These are phyloP conservation scores for Drosophila mettleri DNA, from an alignment of 2,888 invertebrate species.

Conservation along the genomic window DNA sequence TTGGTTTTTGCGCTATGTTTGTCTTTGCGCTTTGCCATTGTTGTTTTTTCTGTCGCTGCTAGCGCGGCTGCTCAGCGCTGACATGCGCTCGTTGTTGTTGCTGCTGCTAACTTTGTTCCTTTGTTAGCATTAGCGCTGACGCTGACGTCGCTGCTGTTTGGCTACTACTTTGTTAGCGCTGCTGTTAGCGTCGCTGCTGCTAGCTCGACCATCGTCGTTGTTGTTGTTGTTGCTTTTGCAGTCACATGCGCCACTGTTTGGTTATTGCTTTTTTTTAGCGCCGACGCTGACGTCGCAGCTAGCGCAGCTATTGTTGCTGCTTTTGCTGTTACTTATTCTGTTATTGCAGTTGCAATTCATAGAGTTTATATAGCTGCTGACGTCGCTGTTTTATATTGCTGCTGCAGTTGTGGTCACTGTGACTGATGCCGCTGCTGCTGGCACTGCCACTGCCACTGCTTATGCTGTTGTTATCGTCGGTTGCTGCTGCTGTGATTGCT, in stretches of 20 bases:
- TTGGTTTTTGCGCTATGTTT: constrained; percentile 23
- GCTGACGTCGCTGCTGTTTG: not conserved
- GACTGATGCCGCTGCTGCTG: constrained; percentile 6
- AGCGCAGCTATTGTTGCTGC: constrained; percentile 5
- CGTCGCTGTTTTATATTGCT: constrained; percentile 14
- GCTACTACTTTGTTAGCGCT: not conserved
- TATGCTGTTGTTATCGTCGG: not conserved
- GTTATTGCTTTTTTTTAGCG: constrained; percentile 2
- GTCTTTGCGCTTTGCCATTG: constrained; percentile 30
- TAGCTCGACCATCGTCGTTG: not conserved
- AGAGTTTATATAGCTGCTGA: constrained; percentile 6
- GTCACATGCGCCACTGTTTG: not conserved
- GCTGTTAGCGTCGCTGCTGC: not conserved
- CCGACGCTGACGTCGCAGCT: constrained; percentile 2
- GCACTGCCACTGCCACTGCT: constrained; percentile 7
- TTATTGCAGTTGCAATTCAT: constrained; percentile 3
- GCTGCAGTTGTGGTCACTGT: constrained; percentile 2
- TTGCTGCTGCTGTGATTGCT: constrained; percentile 7
- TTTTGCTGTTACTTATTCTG: not conserved
- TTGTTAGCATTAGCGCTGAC: too few species aligned
- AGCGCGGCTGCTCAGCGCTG: too few species aligned
- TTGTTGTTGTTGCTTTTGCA: not conserved
- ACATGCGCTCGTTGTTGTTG: too few species aligned
- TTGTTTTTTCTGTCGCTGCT: constrained; percentile 10
- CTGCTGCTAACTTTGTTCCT: too few species aligned